These are phyloP conservation scores for Falco berigora DNA, from an alignment of 2,797 vertebrate species.

Conservation along the genomic window DNA sequence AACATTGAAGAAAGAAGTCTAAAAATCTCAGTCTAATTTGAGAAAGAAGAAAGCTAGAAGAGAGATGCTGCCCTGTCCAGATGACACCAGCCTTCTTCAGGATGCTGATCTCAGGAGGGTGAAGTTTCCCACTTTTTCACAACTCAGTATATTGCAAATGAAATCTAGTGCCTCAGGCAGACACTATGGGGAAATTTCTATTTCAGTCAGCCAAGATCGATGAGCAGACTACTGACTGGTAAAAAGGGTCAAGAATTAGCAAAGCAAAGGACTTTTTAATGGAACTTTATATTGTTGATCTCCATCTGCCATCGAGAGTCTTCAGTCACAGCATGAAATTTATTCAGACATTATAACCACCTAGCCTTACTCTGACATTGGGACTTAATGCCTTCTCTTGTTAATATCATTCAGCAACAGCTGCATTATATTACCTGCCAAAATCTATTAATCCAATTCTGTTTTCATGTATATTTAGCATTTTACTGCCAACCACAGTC, in stretches of 20 bases:
- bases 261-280: conserved; percentile 55
- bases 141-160: neutral
- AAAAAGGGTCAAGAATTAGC: conserved; percentile 36
- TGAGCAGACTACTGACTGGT: neutral
- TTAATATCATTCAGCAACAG: conserved; percentile 55
- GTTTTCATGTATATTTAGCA: conserved; percentile 67
- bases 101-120: neutral
- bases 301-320: conserved; percentile 14
- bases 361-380: conserved; percentile 25
- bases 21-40: neutral
- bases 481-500: conserved; percentile 33
- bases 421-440: conserved; percentile 57
- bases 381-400: conserved; percentile 43
- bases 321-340: conserved; percentile 41
- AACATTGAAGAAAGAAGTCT: neutral
- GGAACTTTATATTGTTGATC: conserved; percentile 30
- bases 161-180: neutral
- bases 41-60: neutral
- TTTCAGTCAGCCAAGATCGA: conserved; percentile 22
- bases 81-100: neutral
- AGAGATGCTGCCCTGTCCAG: neutral
- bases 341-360: conserved; percentile 51
- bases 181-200: neutral
- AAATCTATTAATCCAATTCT: conserved; percentile 64
- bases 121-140: neutral